Percentiles rank a stretch among this genome's conserved stretches.
These are phyloP conservation scores for Xiphophorus couchianus DNA, from an alignment of 2,113 vertebrate genomes.

Conservation along the genomic window DNA sequence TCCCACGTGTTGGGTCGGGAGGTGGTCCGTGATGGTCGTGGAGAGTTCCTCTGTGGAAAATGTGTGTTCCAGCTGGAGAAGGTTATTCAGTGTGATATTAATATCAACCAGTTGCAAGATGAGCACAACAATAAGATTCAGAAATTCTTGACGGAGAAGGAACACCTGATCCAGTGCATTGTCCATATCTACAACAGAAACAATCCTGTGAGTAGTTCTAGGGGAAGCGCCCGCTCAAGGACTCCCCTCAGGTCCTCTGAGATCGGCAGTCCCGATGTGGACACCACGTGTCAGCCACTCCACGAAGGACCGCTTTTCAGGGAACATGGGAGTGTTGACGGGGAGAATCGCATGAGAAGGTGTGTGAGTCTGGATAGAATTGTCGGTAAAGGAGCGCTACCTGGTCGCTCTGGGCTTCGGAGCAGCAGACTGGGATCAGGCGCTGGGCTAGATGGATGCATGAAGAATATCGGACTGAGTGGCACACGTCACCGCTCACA, in stretches of 20 bases:
- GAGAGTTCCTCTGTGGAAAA: conserved; percentile 82
- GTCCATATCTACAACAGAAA: conserved; percentile 74
- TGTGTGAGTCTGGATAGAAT: conserved; percentile 75
- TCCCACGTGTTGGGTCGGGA: conserved; percentile 75
- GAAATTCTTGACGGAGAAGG: conserved; percentile 72
- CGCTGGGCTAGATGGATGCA: conserved; percentile 22
- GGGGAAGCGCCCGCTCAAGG: conserved; percentile 29
- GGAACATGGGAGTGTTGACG: conserved; percentile 16
- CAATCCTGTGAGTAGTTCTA: conserved; percentile 48
- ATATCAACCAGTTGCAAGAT: conserved; percentile 69
- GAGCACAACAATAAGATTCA: conserved; percentile 64
- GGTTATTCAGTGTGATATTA: conserved; percentile 74
- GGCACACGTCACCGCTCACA: conserved; percentile 46
- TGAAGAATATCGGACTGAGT: conserved; percentile 39
- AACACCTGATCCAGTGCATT: conserved; percentile 74
- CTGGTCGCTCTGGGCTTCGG: conserved; percentile 30
- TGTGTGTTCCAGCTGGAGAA: conserved; percentile 81
- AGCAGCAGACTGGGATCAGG: conserved; percentile 50
- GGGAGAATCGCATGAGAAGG: conserved; percentile 59
- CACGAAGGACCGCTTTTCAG: conserved; percentile 33
- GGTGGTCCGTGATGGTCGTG: conserved; percentile 73
- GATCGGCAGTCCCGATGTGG: conserved; percentile 40
- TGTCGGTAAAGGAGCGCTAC: conserved; percentile 27
- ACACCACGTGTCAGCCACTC: conserved; percentile 20
- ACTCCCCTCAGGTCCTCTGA: conserved; percentile 13